Conservation (phyloP, 2,888 invertebrate species). For the Cephalotes varians region DNA sequence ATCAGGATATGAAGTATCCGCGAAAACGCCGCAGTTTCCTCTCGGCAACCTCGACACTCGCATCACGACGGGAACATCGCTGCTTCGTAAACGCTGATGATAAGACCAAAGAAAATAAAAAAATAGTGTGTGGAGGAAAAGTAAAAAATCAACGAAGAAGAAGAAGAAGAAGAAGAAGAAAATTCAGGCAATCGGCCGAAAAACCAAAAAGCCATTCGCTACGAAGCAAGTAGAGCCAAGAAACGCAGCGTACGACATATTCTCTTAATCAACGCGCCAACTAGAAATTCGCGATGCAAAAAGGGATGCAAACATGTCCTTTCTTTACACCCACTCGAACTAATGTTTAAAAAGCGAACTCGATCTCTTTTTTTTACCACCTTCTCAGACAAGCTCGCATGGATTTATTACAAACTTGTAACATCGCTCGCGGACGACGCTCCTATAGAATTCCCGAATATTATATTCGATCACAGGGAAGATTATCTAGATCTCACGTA, state of each 20-base stretch:
- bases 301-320: slow-evolving; percentile 4
- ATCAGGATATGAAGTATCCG: not conserved
- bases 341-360: slow-evolving; percentile 69
- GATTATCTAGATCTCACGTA: too few species aligned
- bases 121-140: not conserved
- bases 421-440: not conserved
- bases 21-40: not conserved
- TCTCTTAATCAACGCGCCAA: not conserved
- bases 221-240: not conserved
- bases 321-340: slow-evolving; percentile 61
- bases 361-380: slow-evolving; percentile 67
- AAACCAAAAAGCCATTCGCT: not conserved
- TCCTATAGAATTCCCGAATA: not conserved
- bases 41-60: not conserved
- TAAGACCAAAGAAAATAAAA: not conserved
- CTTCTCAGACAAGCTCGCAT: slow-evolving; percentile 51
- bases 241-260: not conserved
- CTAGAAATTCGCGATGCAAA: not conserved
- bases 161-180: not conserved
- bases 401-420: not conserved
- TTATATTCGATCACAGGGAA: not conserved
- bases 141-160: not conserved
- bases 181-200: rapidly evolving
- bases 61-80: not conserved
- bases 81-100: not conserved